These are phyloP conservation scores for Gryllus longicercus DNA, from an alignment of 2,888 invertebrate genomes.

Conservation along the genomic window DNA sequence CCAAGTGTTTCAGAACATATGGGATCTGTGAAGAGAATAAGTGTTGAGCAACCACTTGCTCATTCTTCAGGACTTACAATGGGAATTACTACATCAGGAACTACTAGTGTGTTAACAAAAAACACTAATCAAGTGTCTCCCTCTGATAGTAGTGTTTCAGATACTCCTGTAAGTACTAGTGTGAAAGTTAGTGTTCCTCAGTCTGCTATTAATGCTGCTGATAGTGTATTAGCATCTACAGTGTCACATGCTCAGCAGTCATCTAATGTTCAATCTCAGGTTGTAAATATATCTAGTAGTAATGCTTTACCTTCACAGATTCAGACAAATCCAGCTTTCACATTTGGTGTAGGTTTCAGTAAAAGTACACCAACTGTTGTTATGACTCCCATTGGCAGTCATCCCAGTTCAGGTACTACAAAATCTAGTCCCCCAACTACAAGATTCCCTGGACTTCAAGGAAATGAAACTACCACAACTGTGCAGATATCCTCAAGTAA, in stretches of 20 bases:
- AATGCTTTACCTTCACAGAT: not conserved
- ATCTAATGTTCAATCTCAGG: not conserved
- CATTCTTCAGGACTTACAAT: not conserved
- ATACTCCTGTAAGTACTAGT: not conserved
- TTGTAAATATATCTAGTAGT: not conserved
- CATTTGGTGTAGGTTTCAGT: not conserved
- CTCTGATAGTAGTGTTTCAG: slow-evolving; percentile 4
- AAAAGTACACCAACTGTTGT: slow-evolving; percentile 2
- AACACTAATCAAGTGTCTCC: not conserved
- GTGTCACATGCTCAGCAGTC: not conserved
- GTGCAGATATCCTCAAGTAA: not conserved
- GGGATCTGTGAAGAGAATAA: not conserved
- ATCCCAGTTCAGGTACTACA: not conserved
- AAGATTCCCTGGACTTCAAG: not conserved
- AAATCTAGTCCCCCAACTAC: not conserved
- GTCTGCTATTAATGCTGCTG: not conserved
- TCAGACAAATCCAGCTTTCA: not conserved
- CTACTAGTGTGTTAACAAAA: not conserved
- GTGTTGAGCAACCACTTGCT: not conserved
- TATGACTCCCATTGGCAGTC: not conserved
- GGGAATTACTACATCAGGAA: not conserved
- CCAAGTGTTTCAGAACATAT: not conserved
- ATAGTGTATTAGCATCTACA: slow-evolving; percentile 2
- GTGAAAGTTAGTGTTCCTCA: not conserved
- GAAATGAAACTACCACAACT: not conserved